These are phyloP conservation scores for Thryonomys swinderianus DNA, from an alignment of 2,113 vertebrate genomes.

Conservation along the genomic window DNA sequence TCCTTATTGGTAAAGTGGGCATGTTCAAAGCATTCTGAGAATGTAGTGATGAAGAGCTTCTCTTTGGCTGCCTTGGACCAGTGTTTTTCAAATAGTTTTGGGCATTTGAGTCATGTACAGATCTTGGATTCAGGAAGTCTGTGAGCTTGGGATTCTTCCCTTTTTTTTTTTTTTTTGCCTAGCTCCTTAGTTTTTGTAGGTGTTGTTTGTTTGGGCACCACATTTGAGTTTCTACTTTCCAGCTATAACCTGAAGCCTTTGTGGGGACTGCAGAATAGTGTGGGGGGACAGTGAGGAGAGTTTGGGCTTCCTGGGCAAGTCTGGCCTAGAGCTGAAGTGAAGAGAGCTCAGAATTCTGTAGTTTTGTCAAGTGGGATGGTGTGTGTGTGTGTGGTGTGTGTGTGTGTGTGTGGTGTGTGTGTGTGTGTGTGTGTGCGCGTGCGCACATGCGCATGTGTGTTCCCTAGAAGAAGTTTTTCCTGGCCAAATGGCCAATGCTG, in stretches of 20 bases:
- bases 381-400: no score
- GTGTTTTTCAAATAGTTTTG: not conserved
- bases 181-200: not conserved
- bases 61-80: not conserved
- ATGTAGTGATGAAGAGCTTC: not conserved
- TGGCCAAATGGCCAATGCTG: not conserved
- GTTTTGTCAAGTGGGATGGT: not conserved
- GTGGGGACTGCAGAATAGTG: not conserved
- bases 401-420: no score
- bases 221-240: not conserved
- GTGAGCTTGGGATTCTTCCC: not conserved
- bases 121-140: not conserved
- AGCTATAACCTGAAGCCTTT: not conserved
- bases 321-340: not conserved
- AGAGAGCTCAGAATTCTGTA: not conserved
- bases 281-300: not conserved
- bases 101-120: not conserved
- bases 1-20: not conserved
- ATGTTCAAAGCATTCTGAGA: not conserved
- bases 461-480: not conserved
- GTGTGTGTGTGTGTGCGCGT: no score
- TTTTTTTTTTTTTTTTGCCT: constrained; percentile 13
- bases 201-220: not conserved
- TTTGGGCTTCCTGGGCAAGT: not conserved
- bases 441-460: no score